Base-by-base conservation (phyloP, 2,888 invertebrate species). In the Teleogryllus oceanicus region DNA sequence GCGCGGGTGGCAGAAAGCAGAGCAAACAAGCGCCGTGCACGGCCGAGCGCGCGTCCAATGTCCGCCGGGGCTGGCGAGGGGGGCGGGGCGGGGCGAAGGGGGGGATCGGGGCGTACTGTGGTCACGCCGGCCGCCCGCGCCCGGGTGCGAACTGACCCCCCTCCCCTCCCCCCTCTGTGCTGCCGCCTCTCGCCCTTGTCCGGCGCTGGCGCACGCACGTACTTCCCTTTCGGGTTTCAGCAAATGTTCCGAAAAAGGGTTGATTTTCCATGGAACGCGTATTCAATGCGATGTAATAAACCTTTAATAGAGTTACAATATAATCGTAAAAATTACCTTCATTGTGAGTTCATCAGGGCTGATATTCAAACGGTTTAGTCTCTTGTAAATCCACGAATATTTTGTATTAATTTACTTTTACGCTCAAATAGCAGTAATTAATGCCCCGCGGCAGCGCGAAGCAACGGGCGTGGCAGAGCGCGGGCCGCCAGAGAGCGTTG, bases 331-430 rank as follows among this genome's bases (percentile, higher is more conserved):
- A 62, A 62, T 62, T 62, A 62, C 62, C 13, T n/a, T 18, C 62
- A 62, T 62, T 62, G 62, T 18, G 62, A 62, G 62, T 62, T 62
- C 62, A 62, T 62, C 62, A 62, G 62, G n/a, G 62, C 62, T n/a
- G 62, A 62, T 62, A 62, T 62, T n/a, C 62, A 62, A 62, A 62
- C 62, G n/a, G 13, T 62, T 62, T 62, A n/a, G 62, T 18, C 62
- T 62, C 37, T 37, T 37, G 37, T 37, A 37, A 5, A 37, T 37
- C 37, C 37, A 8, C 37, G n/a, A 62, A 62, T 62, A 62, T 62
- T 62, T 62, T n/a, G 62, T 62, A 62, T 62, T 62, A 62, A 62
- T 62, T 62, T 62, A 62, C 16, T 37, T 37, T 37, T 62, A 62
- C 62, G 62, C 62, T 18, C 16, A 62, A 62, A 62, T 62, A 62